Percentiles rank a stretch among this genome's conserved stretches.
phyloP scores from a whole-genome alignment of 2,888 invertebrate species.

The Dinocampus coccinellae region DNA sequence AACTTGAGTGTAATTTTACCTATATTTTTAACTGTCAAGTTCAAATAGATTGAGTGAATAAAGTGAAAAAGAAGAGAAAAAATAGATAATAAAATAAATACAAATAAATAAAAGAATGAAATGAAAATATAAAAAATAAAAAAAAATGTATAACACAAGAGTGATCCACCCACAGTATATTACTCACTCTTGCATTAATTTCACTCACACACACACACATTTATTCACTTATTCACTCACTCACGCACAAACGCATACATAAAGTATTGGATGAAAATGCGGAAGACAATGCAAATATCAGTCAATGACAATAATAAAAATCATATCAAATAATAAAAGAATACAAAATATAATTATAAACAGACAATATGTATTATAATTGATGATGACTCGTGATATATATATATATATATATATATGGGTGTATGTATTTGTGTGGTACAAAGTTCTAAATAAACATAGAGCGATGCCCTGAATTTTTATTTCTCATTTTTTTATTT shows the following conservation, averaged over 20 bases:
- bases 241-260: no score
- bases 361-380: neutral
- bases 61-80: neutral
- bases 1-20: no score
- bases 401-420: neutral
- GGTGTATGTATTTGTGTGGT: neutral
- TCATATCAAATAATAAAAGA: neutral
- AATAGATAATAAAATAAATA: neutral
- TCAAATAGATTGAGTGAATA: no score
- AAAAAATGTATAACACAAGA: neutral
- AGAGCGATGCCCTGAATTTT: neutral
- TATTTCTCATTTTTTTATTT: neutral
- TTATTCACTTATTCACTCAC: neutral
- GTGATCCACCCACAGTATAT: neutral
- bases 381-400: neutral
- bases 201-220: neutral
- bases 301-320: neutral
- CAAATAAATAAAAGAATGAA: no score
- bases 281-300: neutral
- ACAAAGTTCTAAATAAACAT: constrained; percentile 13
- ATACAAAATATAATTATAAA: neutral
- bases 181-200: neutral
- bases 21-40: no score
- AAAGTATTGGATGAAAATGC: neutral
- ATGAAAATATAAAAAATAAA: no score